These are phyloP conservation scores for Troglohyphantes excavatus DNA, from an alignment of 2,888 invertebrate genomes.

Conservation along the genomic window DNA sequence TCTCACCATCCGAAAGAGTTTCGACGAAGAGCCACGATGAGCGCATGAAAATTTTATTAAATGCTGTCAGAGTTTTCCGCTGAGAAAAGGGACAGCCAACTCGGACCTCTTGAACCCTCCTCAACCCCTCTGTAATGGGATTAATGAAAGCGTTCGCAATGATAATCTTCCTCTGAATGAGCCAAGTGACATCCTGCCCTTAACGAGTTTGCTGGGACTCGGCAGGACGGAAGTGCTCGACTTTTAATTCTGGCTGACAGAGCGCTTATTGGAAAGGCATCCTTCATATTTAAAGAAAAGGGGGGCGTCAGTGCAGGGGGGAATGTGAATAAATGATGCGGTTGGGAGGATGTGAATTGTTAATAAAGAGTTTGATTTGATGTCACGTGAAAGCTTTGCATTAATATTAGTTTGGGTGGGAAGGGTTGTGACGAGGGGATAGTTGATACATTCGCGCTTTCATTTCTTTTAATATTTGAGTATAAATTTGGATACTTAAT, in stretches of 20 bases:
- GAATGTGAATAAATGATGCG: background rate
- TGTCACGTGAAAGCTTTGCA: background rate
- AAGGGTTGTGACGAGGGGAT: too few relatives aligned
- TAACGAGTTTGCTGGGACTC: slow-evolving; percentile 74
- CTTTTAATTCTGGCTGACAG: slow-evolving; percentile 71
- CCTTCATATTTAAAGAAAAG: slow-evolving; percentile 42
- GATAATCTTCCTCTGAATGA: slow-evolving; percentile 44
- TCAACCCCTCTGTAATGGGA: slow-evolving; percentile 69
- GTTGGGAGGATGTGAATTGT: background rate
- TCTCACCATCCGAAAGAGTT: slow-evolving; percentile 21
- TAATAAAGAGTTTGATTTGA: background rate
- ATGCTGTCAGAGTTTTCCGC: slow-evolving; percentile 74
- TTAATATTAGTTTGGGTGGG: background rate
- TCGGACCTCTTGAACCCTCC: slow-evolving; percentile 68
- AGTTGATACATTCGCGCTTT: too few relatives aligned
- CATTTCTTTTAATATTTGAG: too few relatives aligned
- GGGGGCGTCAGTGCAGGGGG: background rate
- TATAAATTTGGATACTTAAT: too few relatives aligned
- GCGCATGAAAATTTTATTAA: slow-evolving; percentile 77
- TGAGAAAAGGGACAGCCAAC: slow-evolving; percentile 50
- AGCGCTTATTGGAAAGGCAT: slow-evolving; percentile 47
- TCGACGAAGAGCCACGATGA: slow-evolving; percentile 37
- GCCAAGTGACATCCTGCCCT: slow-evolving; percentile 64
- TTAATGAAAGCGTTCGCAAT: slow-evolving; percentile 60
- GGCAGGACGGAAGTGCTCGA: slow-evolving; percentile 60